These are phyloP conservation scores for Heteractis magnifica DNA, from an alignment of 92 coral and sea anemone genomes.

Conservation along the genomic window DNA sequence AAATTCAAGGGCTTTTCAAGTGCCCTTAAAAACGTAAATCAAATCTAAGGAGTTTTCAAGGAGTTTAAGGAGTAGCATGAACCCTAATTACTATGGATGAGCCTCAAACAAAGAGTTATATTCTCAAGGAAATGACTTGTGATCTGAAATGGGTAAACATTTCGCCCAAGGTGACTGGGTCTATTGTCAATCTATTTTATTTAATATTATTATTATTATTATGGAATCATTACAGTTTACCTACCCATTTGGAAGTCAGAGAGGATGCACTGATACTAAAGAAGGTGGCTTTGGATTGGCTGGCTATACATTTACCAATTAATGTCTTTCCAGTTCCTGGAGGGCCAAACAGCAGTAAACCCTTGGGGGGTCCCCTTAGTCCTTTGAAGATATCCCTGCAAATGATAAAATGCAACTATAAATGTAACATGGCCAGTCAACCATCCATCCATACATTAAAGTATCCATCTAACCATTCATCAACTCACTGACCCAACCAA, in stretches of 20 bases:
- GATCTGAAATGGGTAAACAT: too few species aligned
- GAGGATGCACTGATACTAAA: constrained; percentile 98
- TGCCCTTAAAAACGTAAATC: too few species aligned
- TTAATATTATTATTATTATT: too few species aligned
- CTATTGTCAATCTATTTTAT: too few species aligned
- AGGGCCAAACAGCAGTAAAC: constrained; percentile 91
- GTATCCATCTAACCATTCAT: not conserved
- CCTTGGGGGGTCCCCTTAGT: constrained; percentile 95
- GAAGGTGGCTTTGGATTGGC: constrained; percentile 98
- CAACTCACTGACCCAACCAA: not conserved
- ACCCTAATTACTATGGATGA: too few species aligned
- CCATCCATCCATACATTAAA: not conserved
- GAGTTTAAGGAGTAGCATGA: too few species aligned
- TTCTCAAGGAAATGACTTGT: too few species aligned
- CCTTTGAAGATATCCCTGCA: constrained; percentile 91
- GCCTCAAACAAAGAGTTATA: too few species aligned
- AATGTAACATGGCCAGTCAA: not conserved
- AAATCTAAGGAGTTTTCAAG: too few species aligned
- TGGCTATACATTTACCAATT: constrained; percentile 97
- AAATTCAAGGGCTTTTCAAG: too few species aligned
- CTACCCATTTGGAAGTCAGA: constrained; percentile 95
- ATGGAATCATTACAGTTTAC: constrained; percentile 17
- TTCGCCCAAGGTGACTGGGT: too few species aligned
- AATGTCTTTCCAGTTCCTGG: constrained; percentile 98
- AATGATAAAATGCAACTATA: not conserved